Base-by-base conservation (phyloP, 2,797 vertebrate genomes). In the Ptychobarbus kaznakovi region DNA sequence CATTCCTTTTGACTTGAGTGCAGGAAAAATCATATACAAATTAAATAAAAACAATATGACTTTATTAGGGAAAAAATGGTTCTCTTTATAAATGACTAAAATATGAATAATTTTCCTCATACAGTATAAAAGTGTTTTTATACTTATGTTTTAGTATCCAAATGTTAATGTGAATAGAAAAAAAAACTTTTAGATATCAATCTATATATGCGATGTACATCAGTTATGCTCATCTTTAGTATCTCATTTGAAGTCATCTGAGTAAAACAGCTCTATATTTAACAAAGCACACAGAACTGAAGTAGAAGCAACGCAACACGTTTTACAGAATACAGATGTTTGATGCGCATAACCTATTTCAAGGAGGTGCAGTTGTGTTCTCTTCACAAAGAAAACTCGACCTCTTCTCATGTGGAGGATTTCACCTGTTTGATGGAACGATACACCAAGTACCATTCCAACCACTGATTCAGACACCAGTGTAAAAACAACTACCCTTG, bases 341-440 rank as follows among this genome's bases (percentile, higher is more conserved):
- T 56, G 15, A 32, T 32, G 32, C 32, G 32, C 53, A 56, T 56
- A 18, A 51, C 49, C 51, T 56, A 56, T 56, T 22, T 22, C 40
- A 56, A 22, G 20, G 53, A 49, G 8, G 28, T 49, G 13, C 25
- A 51, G 28, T 32, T 28, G 25, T 73, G 44, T 32, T 32, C 8
- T 25, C 38, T 61, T 42, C 61, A 77, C 42, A 61, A 46, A 25
- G 42, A 80, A 49, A 69, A 51, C 35, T 85, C 12, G n/a, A 72
- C 32, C 56, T 66, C 25, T 86, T 56, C 53, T 56, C 3, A 22
- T 22, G 53, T 9, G 20, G 53, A 58, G 22, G 56, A 58, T 58
- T 58, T 58, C 56, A 11, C 3, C 56, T 58, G 56, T 58, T 76
- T 58, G 42, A 51, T 38, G 63, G 44, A 7, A 20, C 8, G 56